Evolutionary conservation across 1,140 invertebrate species (phyloP), one percentile per base, ranked within the genome.

Genomic region (Doryteuthis pealeii): DNA sequence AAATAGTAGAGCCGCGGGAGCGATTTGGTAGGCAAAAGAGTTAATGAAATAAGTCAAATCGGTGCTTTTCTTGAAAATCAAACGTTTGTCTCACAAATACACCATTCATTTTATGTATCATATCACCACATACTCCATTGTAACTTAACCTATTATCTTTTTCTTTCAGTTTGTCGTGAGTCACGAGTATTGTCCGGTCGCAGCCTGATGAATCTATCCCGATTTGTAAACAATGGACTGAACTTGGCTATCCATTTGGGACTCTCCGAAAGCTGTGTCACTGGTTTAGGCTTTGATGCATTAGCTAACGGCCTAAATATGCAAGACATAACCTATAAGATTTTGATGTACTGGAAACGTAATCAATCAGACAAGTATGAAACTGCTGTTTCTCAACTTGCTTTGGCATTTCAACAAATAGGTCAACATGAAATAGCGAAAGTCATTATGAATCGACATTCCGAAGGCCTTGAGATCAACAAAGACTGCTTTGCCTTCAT

Each of bases 221-320:
- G 73, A 35, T 49, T 84, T 14, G 81, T 87, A 12, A 82, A 81
- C 18, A 83, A 88, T 74, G 86, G 86, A 0, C 75, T 88, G 26
- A 87, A 84, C 2, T 73, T 87, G 33, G 87, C 86, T 22, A 86
- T 87, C 26, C 83, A 88, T 71, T 81, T 88, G 12, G 80, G 86
- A 68, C 77, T 88, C 28, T 84, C 86, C 2, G 87, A 88, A 70
- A 85, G 83, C 66, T 83, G 84, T 22, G 86, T 88, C 33, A 87
- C 86, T 0, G 86, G 87, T 15, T 83, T 88, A 12, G 87, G 85
- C 18, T 88, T 87, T 72, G 87, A 88, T 78, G 85, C 86, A 26
- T 82, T 88, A 49, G 82, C 85, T 22, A 86, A 85, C 73, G 84
- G 84, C 33, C 79, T 83, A 0, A 81, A 75, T 62, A 84, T 87